phyloP scores from a whole-genome alignment of 2,888 invertebrate genomes.

The Meteorus colon region DNA sequence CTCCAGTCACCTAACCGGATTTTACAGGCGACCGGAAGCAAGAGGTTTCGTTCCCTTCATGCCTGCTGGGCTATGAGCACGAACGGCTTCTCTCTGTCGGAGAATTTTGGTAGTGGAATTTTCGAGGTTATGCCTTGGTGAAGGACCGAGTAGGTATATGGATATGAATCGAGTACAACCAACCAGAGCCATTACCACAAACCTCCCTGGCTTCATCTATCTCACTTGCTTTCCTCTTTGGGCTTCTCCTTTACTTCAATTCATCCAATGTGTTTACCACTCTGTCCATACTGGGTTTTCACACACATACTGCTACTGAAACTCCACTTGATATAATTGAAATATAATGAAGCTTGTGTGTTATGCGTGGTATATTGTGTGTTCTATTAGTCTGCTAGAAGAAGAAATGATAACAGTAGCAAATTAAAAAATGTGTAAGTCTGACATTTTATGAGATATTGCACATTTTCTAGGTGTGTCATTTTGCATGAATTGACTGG shows the following conservation, averaged over 20 bases:
- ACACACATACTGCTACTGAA: conserved; percentile 41
- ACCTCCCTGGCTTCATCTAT: neutral
- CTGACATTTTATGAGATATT: neutral
- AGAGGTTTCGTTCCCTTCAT: conserved; percentile 44
- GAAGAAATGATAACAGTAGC: neutral
- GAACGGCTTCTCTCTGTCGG: conserved; percentile 37
- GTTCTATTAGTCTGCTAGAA: neutral
- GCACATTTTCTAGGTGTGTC: neutral
- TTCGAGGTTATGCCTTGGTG: conserved; percentile 30
- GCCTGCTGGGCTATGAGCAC: conserved; percentile 39
- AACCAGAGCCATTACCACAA: conserved; percentile 42
- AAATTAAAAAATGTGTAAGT: neutral
- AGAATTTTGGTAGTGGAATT: conserved; percentile 33
- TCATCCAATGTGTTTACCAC: conserved; percentile 14
- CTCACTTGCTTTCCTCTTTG: conserved; percentile 5
- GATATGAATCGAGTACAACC: conserved; percentile 36
- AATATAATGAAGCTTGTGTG: conserved; percentile 47
- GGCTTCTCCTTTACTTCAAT: conserved; percentile 12
- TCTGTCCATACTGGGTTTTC: conserved; percentile 42
- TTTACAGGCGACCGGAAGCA: conserved; percentile 46
- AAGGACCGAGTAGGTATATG: conserved; percentile 18
- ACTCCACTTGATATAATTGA: conserved; percentile 51
- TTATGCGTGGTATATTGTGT: neutral
- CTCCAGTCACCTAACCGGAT: conserved; percentile 40
- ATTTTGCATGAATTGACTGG: neutral